Evolutionary conservation across 2,113 vertebrate genomes (phyloP).

Genomic region (Procapra przewalskii): DNA sequence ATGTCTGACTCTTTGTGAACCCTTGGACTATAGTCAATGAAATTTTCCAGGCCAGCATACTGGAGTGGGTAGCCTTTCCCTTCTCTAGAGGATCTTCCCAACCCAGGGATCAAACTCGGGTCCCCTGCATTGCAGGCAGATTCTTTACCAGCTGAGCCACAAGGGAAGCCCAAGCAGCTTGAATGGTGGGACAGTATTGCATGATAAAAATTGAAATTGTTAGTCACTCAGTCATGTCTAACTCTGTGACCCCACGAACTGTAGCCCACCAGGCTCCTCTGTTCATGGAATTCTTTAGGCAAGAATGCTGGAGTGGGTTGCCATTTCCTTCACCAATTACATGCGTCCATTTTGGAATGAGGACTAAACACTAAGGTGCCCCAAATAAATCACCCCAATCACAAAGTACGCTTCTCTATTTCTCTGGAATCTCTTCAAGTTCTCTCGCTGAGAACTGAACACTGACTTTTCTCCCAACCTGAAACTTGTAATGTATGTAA

Average conservation of each 20-base stretch:
- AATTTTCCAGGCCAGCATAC: neutral
- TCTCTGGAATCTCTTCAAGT: slow-evolving; percentile 37
- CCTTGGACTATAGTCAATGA: neutral
- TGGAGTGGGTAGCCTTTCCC: neutral
- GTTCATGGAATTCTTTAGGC: neutral
- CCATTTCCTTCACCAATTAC: neutral
- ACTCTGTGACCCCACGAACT: neutral
- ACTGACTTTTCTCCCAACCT: slow-evolving; percentile 2
- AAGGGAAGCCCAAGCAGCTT: neutral
- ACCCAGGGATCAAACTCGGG: neutral
- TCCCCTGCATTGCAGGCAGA: neutral
- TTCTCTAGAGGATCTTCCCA: neutral
- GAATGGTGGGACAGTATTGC: neutral
- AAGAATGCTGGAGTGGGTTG: neutral
- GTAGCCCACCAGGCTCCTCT: neutral
- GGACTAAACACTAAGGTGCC: slow-evolving; percentile 58
- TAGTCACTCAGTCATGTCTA: neutral
- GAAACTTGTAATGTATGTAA: neutral
- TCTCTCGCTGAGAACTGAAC: neutral
- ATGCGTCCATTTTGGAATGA: slow-evolving; percentile 51
- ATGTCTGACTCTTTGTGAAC: neutral
- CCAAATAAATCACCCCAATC: slow-evolving; percentile 50
- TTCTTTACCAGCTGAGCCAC: neutral
- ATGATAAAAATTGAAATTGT: neutral
- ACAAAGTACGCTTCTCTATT: slow-evolving; percentile 36